phyloP scores from a whole-genome alignment of 2,797 vertebrate genomes.

The Myotis myotis region DNA sequence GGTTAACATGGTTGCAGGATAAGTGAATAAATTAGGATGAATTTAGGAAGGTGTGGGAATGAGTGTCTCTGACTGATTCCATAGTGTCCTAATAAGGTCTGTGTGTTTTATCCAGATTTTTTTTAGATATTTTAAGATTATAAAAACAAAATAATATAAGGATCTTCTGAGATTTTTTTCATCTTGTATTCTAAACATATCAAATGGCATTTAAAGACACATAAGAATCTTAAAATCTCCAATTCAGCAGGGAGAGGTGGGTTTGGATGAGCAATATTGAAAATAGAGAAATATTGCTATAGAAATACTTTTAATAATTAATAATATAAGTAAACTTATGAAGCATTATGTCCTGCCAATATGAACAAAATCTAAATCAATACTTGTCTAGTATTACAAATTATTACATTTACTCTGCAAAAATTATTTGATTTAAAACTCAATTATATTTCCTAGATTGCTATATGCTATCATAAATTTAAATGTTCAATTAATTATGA shows the following conservation, averaged over 20 bases:
- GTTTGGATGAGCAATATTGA: background rate
- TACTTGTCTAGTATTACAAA: background rate
- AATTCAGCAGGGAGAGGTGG: accelerated
- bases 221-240: background rate
- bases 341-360: background rate
- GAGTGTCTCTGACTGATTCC: background rate
- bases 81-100: background rate
- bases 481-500: slow-evolving; percentile 58
- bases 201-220: background rate
- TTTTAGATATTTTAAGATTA: background rate
- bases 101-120: background rate
- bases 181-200: background rate
- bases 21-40: background rate
- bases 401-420: background rate
- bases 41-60: background rate
- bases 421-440: slow-evolving; percentile 43
- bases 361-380: background rate
- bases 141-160: background rate
- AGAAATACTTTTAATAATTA: background rate
- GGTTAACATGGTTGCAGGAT: background rate
- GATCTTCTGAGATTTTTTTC: background rate
- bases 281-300: background rate
- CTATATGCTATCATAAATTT: slow-evolving; percentile 32
- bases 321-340: background rate
- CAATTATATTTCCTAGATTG: slow-evolving; percentile 20